Conservation (phyloP, 1,140 invertebrate genomes). For the Sitophilus oryzae region DNA sequence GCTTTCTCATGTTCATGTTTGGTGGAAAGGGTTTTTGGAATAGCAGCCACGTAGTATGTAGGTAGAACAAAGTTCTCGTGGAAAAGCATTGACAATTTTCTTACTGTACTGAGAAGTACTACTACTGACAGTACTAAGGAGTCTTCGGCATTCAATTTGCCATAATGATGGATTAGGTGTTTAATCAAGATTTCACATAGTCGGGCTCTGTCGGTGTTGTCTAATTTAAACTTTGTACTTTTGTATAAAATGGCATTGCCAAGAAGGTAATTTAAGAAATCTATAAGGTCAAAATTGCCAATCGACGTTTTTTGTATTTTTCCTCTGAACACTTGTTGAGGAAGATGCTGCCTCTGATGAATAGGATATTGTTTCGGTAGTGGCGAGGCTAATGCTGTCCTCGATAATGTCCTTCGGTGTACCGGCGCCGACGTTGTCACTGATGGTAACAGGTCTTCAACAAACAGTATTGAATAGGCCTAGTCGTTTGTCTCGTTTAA, state of each 20-base stretch:
- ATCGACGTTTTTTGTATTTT: constrained; percentile 6
- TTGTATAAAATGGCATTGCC: constrained; percentile 1
- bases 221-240: constrained; percentile 4
- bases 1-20: constrained; percentile 4
- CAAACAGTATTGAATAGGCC: constrained; percentile 2
- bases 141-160: constrained; percentile 3
- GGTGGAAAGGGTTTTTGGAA: constrained; percentile 1
- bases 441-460: constrained; percentile 1
- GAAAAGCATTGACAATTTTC: constrained; percentile 7
- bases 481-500: too few species aligned
- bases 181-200: constrained; percentile 7
- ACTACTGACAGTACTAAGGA: constrained; percentile 9
- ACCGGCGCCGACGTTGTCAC: too few species aligned
- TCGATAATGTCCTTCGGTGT: background rate
- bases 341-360: constrained; percentile 1
- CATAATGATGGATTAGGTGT: background rate
- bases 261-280: constrained; percentile 1
- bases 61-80: constrained; percentile 6
- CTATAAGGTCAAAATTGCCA: constrained; percentile 1
- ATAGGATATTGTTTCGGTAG: constrained; percentile 8
- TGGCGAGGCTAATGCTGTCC: constrained; percentile 4
- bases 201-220: constrained; percentile 4
- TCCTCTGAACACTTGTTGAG: background rate
- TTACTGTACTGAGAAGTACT: too few species aligned
- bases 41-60: constrained; percentile 7